Conservation (phyloP, 2,888 invertebrate genomes). For the Pandemis corylana region DNA sequence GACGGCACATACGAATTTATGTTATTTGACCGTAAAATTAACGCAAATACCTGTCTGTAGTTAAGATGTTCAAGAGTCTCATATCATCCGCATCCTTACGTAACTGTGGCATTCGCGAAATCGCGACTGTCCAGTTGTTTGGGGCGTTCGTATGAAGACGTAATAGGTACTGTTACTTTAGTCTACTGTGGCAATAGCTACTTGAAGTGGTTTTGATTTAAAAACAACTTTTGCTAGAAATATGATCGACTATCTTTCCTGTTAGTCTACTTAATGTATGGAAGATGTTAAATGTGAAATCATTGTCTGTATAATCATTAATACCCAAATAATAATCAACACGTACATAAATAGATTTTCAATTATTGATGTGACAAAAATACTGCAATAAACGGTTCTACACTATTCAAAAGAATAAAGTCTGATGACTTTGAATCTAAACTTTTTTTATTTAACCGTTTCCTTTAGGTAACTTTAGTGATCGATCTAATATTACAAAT, state of each 20-base stretch:
- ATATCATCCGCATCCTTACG: no score
- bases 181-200: no score
- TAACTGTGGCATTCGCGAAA: no score
- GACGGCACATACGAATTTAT: no score
- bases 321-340: constrained; percentile 2
- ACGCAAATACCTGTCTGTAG: no score
- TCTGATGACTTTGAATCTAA: neutral
- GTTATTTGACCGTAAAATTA: no score
- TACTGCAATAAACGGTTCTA: constrained; percentile 5
- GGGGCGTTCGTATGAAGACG: no score
- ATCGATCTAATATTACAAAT: neutral
- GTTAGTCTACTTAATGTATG: constrained; percentile 7
- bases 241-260: constrained; percentile 6
- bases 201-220: neutral
- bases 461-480: neutral
- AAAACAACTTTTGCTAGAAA: constrained; percentile 6
- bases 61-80: no score
- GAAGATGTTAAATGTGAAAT: constrained; percentile 7
- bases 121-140: no score
- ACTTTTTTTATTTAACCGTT: neutral
- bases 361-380: constrained; percentile 8
- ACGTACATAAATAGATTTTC: constrained; percentile 10
- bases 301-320: constrained; percentile 2
- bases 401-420: constrained; percentile 5
- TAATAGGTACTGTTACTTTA: no score